These are phyloP conservation scores for Lipotes vexillifer DNA, from an alignment of 2,113 vertebrate genomes.

Conservation along the genomic window DNA sequence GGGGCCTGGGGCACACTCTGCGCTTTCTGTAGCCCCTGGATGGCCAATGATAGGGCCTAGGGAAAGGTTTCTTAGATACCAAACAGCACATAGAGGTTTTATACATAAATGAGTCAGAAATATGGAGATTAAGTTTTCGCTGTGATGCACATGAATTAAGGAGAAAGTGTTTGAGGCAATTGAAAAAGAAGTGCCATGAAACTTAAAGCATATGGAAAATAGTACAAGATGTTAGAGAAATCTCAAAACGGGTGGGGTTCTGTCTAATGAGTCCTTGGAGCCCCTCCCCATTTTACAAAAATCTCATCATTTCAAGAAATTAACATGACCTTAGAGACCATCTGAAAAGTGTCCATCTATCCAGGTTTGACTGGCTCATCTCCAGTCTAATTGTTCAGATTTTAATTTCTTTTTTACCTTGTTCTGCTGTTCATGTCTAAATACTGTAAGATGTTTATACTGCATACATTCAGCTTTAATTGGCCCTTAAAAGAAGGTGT, in stretches of 20 bases:
- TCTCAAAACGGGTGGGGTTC: slow-evolving; percentile 31
- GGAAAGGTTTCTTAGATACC: slow-evolving; percentile 50
- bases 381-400: slow-evolving; percentile 81
- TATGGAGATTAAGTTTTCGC: slow-evolving; percentile 72
- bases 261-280: background rate
- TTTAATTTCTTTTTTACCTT: slow-evolving; percentile 83
- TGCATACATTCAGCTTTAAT: slow-evolving; percentile 89
- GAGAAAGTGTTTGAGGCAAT: slow-evolving; percentile 60
- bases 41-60: slow-evolving; percentile 1
- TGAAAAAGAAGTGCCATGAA: slow-evolving; percentile 55
- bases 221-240: slow-evolving; percentile 50
- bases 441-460: slow-evolving; percentile 89
- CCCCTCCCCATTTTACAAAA: slow-evolving; percentile 32
- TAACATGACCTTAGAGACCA: slow-evolving; percentile 66
- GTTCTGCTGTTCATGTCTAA: slow-evolving; percentile 85
- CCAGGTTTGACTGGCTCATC: slow-evolving; percentile 69
- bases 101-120: slow-evolving; percentile 70
- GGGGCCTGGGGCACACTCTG: background rate
- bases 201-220: slow-evolving; percentile 60
- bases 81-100: slow-evolving; percentile 49
- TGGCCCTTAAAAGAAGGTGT: slow-evolving; percentile 90
- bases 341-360: slow-evolving; percentile 68
- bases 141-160: slow-evolving; percentile 72
- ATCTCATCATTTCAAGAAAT: slow-evolving; percentile 67
- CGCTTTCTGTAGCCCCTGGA: background rate